Evolutionary conservation across 1,140 invertebrate species (phyloP).

Genomic region (Acromyrmex heyeri): DNA sequence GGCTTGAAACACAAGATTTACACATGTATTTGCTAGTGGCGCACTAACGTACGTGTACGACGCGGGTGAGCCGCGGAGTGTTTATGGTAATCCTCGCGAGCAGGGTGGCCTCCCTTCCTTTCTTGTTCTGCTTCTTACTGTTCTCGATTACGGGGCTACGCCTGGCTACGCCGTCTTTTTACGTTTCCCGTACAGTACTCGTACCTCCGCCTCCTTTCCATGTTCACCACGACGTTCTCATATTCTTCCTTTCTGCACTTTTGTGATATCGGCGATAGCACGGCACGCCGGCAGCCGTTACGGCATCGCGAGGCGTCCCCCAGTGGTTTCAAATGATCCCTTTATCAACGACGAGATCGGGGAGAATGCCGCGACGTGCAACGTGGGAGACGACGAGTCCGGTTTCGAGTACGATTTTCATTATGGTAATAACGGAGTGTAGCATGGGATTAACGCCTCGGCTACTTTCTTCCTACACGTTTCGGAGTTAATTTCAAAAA

Average conservation of each 20-base stretch:
- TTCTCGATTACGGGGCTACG: conserved; percentile 68
- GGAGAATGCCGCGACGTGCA: conserved; percentile 18
- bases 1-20: conserved; percentile 81
- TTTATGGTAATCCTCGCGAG: conserved; percentile 81
- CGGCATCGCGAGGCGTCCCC: conserved; percentile 19
- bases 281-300: neutral
- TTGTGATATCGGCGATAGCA: conserved; percentile 51
- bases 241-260: conserved; percentile 43
- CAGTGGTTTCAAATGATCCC: conserved; percentile 37
- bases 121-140: conserved; percentile 42
- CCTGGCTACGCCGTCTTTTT: conserved; percentile 57
- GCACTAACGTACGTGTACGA: conserved; percentile 76
- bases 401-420: conserved; percentile 23
- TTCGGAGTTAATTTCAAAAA: neutral
- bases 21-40: conserved; percentile 81
- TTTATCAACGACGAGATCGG: conserved; percentile 39
- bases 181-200: neutral
- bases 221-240: conserved; percentile 20
- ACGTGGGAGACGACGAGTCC: conserved; percentile 4
- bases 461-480: neutral
- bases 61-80: conserved; percentile 69
- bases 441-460: conserved; percentile 16
- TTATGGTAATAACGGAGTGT: neutral
- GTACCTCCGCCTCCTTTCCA: neutral
- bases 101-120: conserved; percentile 77